Evolutionary conservation across 2,113 vertebrate genomes (phyloP).

Genomic region (Muntiacus muntjak): DNA sequence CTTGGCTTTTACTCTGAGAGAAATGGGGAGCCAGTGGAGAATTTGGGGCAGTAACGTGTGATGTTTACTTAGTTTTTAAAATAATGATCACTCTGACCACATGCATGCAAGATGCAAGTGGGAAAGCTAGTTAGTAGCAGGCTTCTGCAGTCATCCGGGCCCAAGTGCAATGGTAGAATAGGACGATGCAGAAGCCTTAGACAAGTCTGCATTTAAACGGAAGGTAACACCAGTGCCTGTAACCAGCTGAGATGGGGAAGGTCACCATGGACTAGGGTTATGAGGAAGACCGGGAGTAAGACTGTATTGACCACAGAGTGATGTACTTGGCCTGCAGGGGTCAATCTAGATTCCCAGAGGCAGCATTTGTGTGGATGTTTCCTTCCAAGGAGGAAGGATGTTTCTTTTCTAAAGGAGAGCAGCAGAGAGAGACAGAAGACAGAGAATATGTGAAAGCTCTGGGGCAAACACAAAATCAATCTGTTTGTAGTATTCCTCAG

Average conservation of each 20-base stretch:
- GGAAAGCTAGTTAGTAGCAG: neutral
- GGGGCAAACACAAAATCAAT: neutral
- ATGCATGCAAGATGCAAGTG: neutral
- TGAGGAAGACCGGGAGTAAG: neutral
- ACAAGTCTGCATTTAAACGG: neutral
- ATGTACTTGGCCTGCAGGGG: neutral
- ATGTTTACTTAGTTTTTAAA: neutral
- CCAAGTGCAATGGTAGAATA: fast-evolving
- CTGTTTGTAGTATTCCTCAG: neutral
- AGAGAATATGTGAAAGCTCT: neutral
- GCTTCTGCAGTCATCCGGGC: neutral
- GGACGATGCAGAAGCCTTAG: neutral
- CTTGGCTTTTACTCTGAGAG: neutral
- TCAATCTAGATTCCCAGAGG: neutral
- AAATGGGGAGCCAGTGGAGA: neutral
- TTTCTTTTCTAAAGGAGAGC: neutral
- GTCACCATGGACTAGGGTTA: neutral
- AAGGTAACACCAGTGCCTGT: neutral
- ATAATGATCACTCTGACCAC: neutral
- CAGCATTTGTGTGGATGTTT: neutral
- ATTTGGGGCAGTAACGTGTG: neutral
- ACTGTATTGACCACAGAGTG: neutral
- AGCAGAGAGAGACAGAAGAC: neutral
- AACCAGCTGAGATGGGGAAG: neutral
- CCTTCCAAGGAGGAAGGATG: neutral